A percentile compares a stretch with the other conserved stretches of the same genome.
These are phyloP conservation scores for Melanotaenia maccullochi DNA, from an alignment of 2,797 vertebrate genomes.

Conservation along the genomic window DNA sequence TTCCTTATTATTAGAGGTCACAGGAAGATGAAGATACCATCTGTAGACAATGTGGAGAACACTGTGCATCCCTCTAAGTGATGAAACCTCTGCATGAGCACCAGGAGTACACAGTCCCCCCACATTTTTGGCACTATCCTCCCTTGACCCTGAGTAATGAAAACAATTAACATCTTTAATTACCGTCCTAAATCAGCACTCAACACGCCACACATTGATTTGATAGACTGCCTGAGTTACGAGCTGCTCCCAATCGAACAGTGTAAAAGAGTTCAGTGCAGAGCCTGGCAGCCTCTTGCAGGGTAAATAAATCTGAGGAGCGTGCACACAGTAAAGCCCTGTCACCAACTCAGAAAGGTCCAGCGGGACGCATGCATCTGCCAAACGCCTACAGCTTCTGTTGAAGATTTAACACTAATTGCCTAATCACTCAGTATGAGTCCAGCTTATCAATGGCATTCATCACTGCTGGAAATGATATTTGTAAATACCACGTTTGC, in stretches of 20 bases:
- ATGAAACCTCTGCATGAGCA: constrained; percentile 32
- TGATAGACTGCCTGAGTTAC: constrained; percentile 80
- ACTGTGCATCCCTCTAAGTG: constrained; percentile 24
- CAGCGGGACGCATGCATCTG: constrained; percentile 49
- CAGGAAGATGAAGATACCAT: constrained; percentile 27
- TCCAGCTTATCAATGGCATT: constrained; percentile 42
- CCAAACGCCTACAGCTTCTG: constrained; percentile 33
- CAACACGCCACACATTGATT: constrained; percentile 73
- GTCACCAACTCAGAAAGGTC: constrained; percentile 59
- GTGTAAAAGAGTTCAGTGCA: constrained; percentile 77
- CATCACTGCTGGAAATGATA: constrained; percentile 46
- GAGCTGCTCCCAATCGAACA: constrained; percentile 71
- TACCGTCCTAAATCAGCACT: constrained; percentile 80
- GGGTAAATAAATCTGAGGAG: constrained; percentile 79
- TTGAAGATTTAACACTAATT: constrained; percentile 57
- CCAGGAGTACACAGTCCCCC: constrained; percentile 24
- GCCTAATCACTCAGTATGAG: constrained; percentile 63
- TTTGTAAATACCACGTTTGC: constrained; percentile 67
- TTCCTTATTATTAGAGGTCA: constrained; percentile 24
- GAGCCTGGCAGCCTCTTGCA: constrained; percentile 65
- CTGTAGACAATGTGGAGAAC: constrained; percentile 40
- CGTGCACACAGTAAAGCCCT: constrained; percentile 55
- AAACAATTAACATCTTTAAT: constrained; percentile 85
- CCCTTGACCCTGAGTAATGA: constrained; percentile 73
- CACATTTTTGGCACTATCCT: constrained; percentile 29